phyloP scores from a whole-genome alignment of 2,113 vertebrate genomes.

The Dinomys branickii region DNA sequence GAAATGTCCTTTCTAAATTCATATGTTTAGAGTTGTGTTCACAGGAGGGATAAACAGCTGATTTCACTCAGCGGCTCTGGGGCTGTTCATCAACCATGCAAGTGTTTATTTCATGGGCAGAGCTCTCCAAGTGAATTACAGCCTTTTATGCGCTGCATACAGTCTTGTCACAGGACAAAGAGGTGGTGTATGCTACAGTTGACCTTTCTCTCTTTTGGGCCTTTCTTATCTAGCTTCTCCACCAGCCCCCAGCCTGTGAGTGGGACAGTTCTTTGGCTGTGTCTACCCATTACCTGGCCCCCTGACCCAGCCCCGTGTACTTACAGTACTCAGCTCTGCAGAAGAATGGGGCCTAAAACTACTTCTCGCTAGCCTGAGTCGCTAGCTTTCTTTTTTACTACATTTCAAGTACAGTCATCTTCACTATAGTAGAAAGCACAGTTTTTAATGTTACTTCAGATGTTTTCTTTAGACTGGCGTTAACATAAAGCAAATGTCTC shows the following conservation, averaged over 20 bases:
- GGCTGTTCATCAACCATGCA: conserved; percentile 47
- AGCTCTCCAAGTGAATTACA: conserved; percentile 66
- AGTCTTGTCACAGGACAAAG: conserved; percentile 65
- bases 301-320: not conserved
- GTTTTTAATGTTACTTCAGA: conserved; percentile 79
- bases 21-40: conserved; percentile 65
- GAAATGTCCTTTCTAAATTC: conserved; percentile 53
- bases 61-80: conserved; percentile 70
- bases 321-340: not conserved
- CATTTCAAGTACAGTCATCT: conserved; percentile 66
- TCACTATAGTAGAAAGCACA: conserved; percentile 63
- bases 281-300: not conserved
- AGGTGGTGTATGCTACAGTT: conserved; percentile 21
- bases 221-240: conserved; percentile 41
- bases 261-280: not conserved
- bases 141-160: conserved; percentile 46
- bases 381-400: conserved; percentile 65
- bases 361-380: conserved; percentile 29
- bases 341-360: conserved; percentile 26
- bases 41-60: conserved; percentile 66
- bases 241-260: not conserved
- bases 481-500: conserved; percentile 83
- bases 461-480: conserved; percentile 81
- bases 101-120: conserved; percentile 73
- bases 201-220: conserved; percentile 45